Evolutionary conservation across 2,888 invertebrate genomes (phyloP).

Genomic region (Prosapia bicincta): DNA sequence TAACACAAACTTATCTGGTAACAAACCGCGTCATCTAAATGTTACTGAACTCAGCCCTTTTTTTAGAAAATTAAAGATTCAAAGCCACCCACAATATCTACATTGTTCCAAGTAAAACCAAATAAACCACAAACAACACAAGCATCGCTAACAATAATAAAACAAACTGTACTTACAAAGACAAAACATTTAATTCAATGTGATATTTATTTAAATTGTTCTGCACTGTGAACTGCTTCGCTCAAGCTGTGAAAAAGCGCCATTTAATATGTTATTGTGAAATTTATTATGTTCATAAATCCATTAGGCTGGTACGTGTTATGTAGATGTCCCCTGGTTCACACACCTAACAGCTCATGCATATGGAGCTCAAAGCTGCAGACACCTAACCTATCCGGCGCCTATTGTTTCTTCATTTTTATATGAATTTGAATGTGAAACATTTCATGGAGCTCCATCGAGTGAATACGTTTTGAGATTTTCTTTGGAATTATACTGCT

Average conservation of each 20-base stretch:
- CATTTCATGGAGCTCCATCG: not conserved
- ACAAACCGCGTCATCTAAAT: no score
- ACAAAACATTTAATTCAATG: not conserved
- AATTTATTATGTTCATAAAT: not conserved
- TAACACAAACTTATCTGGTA: no score
- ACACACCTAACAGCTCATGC: not conserved
- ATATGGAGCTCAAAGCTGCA: not conserved
- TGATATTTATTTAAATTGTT: not conserved
- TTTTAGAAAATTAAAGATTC: no score
- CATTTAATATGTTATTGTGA: not conserved
- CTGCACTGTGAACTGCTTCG: not conserved
- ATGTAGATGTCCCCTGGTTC: not conserved
- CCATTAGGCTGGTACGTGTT: not conserved
- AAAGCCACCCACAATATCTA: not conserved
- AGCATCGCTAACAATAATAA: not conserved
- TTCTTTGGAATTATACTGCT: no score
- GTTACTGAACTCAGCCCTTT: no score
- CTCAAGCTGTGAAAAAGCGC: not conserved
- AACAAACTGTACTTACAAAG: not conserved
- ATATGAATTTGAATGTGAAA: not conserved
- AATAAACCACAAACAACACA: not conserved
- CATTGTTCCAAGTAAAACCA: not conserved
- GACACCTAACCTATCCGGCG: slow-evolving; percentile 2
- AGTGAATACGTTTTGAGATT: not conserved
- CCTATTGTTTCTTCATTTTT: slow-evolving; percentile 2